Evolutionary conservation across 2,113 vertebrate species (phyloP).

Genomic region (Paraplagusia blochii): DNA sequence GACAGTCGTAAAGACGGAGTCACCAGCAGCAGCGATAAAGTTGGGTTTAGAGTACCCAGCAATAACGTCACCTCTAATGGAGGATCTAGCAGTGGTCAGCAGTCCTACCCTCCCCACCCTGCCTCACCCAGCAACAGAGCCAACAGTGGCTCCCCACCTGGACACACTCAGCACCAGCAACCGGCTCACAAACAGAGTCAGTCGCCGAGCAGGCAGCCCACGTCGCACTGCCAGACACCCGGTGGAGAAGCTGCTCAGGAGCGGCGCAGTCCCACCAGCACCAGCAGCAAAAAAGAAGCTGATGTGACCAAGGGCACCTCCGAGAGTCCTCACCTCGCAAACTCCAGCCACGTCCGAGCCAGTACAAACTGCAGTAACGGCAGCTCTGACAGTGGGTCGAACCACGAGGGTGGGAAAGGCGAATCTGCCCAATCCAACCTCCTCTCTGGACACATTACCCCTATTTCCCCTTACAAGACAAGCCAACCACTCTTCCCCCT

Average conservation of each 20-base stretch:
- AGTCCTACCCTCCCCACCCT: slow-evolving; percentile 78
- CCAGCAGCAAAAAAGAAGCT: slow-evolving; percentile 69
- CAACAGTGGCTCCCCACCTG: slow-evolving; percentile 78
- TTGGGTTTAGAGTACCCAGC: slow-evolving; percentile 85
- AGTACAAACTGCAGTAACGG: slow-evolving; percentile 74
- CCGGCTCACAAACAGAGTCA: slow-evolving; percentile 64
- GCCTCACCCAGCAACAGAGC: slow-evolving; percentile 75
- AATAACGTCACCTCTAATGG: slow-evolving; percentile 51
- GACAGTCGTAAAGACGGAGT: slow-evolving; percentile 82
- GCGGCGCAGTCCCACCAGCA: slow-evolving; percentile 56
- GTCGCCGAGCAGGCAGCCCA: slow-evolving; percentile 52
- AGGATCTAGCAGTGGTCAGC: slow-evolving; percentile 64
- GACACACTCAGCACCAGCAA: slow-evolving; percentile 66
- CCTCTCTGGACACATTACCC: slow-evolving; percentile 82
- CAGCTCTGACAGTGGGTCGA: slow-evolving; percentile 74
- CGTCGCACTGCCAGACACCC: slow-evolving; percentile 60
- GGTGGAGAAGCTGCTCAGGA: slow-evolving; percentile 49
- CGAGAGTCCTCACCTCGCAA: slow-evolving; percentile 76
- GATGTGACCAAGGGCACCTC: slow-evolving; percentile 73
- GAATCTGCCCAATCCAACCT: slow-evolving; percentile 78
- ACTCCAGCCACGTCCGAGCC: slow-evolving; percentile 73
- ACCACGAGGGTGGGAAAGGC: slow-evolving; percentile 61
- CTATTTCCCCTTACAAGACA: slow-evolving; percentile 91
- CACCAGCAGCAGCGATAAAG: slow-evolving; percentile 78
- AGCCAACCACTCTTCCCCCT: slow-evolving; percentile 88